Percentiles rank a stretch among this genome's conserved stretches.
phyloP scores from a whole-genome alignment of 2,888 invertebrate species.

The Lordiphosa andalusiaca region DNA sequence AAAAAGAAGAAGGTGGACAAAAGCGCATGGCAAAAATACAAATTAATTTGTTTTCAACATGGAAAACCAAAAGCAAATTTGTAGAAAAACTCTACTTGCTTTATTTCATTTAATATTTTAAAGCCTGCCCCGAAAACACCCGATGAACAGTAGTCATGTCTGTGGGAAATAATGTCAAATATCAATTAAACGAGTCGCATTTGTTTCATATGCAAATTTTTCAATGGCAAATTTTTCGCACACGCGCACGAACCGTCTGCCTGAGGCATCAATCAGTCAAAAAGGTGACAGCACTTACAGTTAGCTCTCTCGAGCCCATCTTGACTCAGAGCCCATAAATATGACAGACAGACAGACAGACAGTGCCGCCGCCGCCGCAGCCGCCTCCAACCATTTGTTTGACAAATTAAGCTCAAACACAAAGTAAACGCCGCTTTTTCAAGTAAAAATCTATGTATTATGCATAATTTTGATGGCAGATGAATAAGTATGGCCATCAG shows the following conservation, averaged over 20 bases:
- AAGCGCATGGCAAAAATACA: not conserved
- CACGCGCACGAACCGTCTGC: slow-evolving; percentile 35
- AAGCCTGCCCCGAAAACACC: too few species aligned
- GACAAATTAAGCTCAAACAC: slow-evolving; percentile 45
- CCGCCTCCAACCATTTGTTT: slow-evolving; percentile 21
- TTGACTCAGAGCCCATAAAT: slow-evolving; percentile 24
- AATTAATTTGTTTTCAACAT: not conserved
- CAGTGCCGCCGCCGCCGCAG: not conserved
- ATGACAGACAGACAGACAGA: slow-evolving; percentile 32
- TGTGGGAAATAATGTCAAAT: slow-evolving; percentile 27
- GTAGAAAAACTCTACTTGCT: too few species aligned
- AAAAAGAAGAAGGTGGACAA: slow-evolving; percentile 8
- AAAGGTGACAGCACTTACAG: slow-evolving; percentile 24
- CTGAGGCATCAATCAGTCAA: slow-evolving; percentile 57
- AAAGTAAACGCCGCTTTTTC: slow-evolving; percentile 33
- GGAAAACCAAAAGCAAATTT: too few species aligned
- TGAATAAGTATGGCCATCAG: slow-evolving; percentile 4
- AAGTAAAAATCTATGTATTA: slow-evolving; percentile 38
- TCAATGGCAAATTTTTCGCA: slow-evolving; percentile 38
- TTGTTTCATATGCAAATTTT: slow-evolving; percentile 46
- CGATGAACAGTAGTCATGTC: too few species aligned
- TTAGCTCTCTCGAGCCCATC: slow-evolving; percentile 6
- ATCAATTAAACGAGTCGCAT: slow-evolving; percentile 21
- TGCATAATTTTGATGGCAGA: slow-evolving; percentile 36
- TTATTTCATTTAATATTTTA: too few species aligned